A percentile compares a stretch with the other conserved stretches of the same genome.
phyloP scores from a whole-genome alignment of 2,797 vertebrate genomes.

The Dermochelys coriacea region DNA sequence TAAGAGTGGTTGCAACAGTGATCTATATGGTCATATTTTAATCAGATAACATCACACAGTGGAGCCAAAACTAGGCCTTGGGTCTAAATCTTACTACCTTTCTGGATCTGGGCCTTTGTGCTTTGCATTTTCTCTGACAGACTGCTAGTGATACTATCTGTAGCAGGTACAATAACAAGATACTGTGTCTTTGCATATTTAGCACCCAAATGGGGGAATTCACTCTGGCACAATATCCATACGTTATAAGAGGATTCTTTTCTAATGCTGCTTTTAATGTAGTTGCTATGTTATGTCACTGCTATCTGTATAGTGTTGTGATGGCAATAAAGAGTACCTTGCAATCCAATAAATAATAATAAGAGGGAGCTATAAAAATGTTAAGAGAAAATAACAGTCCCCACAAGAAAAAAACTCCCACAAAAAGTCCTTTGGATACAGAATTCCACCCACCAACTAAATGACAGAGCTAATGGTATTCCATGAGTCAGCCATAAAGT shows the following conservation, averaged over 20 bases:
- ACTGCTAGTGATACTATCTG: background rate
- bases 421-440: background rate
- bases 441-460: background rate
- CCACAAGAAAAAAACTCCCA: background rate
- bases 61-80: too few relatives aligned
- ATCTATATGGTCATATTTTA: too few relatives aligned
- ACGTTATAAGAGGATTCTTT: background rate
- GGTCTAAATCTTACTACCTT: too few relatives aligned
- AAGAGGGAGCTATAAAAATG: background rate
- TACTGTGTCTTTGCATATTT: background rate
- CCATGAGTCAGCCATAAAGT: background rate
- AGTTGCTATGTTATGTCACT: background rate
- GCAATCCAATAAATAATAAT: background rate
- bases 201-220: background rate
- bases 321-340: background rate
- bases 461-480: background rate
- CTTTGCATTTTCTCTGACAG: fast-evolving
- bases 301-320: background rate
- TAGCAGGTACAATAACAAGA: background rate
- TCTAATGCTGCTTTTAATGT: background rate
- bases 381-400: background rate
- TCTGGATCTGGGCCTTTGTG: background rate
- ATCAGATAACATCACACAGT: too few relatives aligned
- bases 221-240: background rate
- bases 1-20: too few relatives aligned